Conservation (phyloP, 2,113 vertebrate genomes). For the Fregata magnificens region DNA sequence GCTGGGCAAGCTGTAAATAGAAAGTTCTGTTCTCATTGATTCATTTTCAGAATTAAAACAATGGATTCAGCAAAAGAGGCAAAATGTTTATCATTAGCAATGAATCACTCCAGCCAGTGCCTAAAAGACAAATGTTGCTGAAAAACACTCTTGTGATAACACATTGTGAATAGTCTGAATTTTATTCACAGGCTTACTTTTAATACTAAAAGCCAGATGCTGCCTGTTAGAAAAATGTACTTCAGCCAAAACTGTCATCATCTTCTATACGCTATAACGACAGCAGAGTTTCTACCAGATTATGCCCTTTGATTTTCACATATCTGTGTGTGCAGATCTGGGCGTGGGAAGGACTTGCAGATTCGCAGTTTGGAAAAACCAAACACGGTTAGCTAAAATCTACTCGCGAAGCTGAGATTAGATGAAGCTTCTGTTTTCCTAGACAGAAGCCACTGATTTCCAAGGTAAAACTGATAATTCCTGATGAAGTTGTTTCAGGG, state of each 20-base stretch:
- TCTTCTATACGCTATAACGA: not conserved
- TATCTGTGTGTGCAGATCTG: constrained; percentile 36
- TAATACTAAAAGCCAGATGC: constrained; percentile 60
- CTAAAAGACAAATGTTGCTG: not conserved
- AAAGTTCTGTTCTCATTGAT: not conserved
- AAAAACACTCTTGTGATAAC: not conserved
- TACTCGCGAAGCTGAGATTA: not conserved
- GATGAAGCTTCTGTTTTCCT: not conserved
- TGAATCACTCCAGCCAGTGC: not conserved
- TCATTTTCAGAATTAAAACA: not conserved
- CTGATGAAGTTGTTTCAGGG: not conserved
- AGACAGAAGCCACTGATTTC: not conserved
- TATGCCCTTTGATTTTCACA: constrained; percentile 67
- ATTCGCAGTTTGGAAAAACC: constrained; percentile 41
- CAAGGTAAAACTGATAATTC: not conserved
- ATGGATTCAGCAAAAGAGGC: not conserved
- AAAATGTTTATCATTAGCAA: not conserved
- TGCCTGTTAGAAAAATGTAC: constrained; percentile 24
- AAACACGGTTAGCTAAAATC: not conserved
- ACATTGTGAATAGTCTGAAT: constrained; percentile 44
- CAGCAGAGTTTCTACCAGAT: constrained; percentile 63
- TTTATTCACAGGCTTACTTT: constrained; percentile 60
- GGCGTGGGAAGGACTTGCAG: not conserved
- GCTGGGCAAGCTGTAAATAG: constrained; percentile 7
- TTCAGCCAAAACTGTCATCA: constrained; percentile 44